Evolutionary conservation across 2,797 vertebrate species (phyloP).

Genomic region (Poeciliopsis paucimaculata): DNA sequence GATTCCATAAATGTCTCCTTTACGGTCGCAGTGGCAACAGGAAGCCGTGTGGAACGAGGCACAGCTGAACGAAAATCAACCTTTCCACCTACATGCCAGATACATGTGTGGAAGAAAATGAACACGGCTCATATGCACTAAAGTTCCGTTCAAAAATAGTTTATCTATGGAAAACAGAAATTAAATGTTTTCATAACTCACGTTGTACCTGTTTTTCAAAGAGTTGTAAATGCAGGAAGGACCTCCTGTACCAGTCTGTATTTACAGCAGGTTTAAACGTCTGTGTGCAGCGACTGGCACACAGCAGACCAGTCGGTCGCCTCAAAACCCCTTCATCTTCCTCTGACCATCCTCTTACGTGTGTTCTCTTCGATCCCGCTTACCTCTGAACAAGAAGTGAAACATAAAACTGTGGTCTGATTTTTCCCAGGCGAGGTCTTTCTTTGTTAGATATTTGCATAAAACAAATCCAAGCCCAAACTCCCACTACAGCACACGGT

Average conservation of each 20-base stretch:
- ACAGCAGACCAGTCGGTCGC: background rate
- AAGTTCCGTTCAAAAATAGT: background rate
- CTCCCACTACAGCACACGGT: too few species aligned
- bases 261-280: too few species aligned
- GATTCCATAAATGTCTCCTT: background rate
- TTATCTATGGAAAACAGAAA: background rate
- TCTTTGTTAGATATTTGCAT: background rate
- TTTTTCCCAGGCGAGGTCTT: too few species aligned
- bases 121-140: background rate
- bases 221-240: background rate
- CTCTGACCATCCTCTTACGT: background rate
- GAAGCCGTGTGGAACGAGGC: background rate
- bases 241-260: background rate
- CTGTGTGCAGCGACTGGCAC: too few species aligned
- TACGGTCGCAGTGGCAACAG: background rate
- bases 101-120: background rate
- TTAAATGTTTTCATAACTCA: too few species aligned
- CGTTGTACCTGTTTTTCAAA: too few species aligned
- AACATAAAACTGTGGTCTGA: too few species aligned
- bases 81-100: too few species aligned
- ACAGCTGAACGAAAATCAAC: too few species aligned
- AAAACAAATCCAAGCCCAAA: too few species aligned
- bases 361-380: background rate
- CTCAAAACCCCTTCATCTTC: background rate
- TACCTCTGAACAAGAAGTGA: background rate